Conservation (phyloP, 2,113 vertebrate genomes). For the Trematocara stigmaticum region DNA sequence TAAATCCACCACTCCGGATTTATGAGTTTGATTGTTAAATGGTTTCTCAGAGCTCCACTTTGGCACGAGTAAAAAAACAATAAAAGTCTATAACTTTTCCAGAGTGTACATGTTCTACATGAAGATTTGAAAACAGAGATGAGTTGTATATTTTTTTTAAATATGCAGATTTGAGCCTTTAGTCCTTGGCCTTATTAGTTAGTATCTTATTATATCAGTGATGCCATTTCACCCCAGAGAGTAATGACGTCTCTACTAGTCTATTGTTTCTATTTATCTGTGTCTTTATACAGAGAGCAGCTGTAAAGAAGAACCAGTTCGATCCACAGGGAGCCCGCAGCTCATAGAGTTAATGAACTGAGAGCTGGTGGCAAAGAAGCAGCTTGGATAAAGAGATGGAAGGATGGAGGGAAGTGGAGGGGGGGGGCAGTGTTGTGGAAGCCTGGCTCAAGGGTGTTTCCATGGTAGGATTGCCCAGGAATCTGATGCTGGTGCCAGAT, state of each 20-base stretch:
- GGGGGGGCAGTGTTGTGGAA: slow-evolving; percentile 32
- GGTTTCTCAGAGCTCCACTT: slow-evolving; percentile 35
- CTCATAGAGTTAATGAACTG: slow-evolving; percentile 29
- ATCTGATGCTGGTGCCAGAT: slow-evolving; percentile 75
- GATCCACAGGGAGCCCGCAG: slow-evolving; percentile 12
- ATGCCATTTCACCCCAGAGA: neutral
- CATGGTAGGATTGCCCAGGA: slow-evolving; percentile 81
- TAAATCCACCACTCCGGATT: slow-evolving; percentile 27
- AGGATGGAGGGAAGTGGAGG: slow-evolving; percentile 16
- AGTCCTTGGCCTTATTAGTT: neutral
- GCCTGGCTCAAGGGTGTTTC: slow-evolving; percentile 71
- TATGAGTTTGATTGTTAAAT: slow-evolving; percentile 49
- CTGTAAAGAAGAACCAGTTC: slow-evolving; percentile 1
- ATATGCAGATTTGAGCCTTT: neutral
- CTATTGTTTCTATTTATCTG: neutral
- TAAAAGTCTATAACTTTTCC: neutral
- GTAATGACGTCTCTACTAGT: neutral
- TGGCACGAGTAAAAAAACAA: neutral
- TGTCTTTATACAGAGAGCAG: slow-evolving; percentile 27
- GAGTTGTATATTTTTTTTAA: neutral
- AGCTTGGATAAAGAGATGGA: slow-evolving; percentile 31
- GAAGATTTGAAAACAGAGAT: neutral
- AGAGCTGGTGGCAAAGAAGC: slow-evolving; percentile 32
- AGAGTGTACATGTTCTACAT: neutral
- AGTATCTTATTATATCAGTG: neutral